Base-by-base conservation (phyloP, 2,797 vertebrate species). In the Chelon auratus region DNA sequence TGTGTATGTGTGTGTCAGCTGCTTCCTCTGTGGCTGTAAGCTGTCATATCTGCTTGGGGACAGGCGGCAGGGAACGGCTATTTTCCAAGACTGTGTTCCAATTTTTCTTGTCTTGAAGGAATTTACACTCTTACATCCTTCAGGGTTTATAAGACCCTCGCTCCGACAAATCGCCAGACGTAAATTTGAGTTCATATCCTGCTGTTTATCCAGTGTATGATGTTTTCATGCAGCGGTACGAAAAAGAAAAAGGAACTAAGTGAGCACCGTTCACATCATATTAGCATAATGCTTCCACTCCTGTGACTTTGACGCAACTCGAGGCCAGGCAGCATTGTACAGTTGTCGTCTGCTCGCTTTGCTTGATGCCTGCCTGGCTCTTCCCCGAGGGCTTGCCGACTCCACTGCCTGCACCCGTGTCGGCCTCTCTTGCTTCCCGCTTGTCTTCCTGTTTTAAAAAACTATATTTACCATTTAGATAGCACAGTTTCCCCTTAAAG, bases 281-380 rank as follows among this genome's bases (percentile, higher is more conserved):
- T 87, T 86, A 72, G 55, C 83, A 85, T 80, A 84, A 85, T 67
- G 55, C 77, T 87, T 90, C 84, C 79, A 83, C 84, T 87, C 78
- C 72, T 72, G 71, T 90, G 90, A 80, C 77, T 82, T 65, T 75
- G 77, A 81, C 26, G 2, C 66, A 88, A 86, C 88, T 78, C 26
- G 47, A 43, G 84, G 86, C 59, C 54, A 65, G 62, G 42, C 61
- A 48, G 76, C 50, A 22, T 78, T 10, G 39, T 72, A 67, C 65
- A 77, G 67, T 62, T 56, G 60, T 52, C 6, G 73, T 70, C 67
- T 77, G 66, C 64, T 56, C 80, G 73, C 75, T 79, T 78, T 77
- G 54, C 75, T 86, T 86, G 73, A 84, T 50, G 68, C 68, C 62
- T 77, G 60, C 61, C 77, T 74, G 55, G 47, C 58, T 68, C 26